A percentile compares a stretch with the other conserved stretches of the same genome.
Conservation (phyloP, 2,113 vertebrate species). For the Scopus umbretta region DNA sequence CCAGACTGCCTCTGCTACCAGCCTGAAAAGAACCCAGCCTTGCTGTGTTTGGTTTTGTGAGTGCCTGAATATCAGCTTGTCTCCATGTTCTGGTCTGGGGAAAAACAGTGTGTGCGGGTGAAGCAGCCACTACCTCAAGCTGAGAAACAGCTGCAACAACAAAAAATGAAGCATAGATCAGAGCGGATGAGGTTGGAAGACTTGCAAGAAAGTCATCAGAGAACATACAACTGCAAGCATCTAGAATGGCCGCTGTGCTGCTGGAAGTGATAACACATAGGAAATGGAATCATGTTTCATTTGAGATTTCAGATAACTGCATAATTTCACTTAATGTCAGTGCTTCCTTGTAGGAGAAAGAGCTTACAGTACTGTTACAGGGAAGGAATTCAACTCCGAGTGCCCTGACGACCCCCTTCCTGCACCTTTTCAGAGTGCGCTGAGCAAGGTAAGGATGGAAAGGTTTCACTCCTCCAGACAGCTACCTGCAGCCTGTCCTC, state of each 20-base stretch:
- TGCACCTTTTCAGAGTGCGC: neutral
- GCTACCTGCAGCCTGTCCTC: neutral
- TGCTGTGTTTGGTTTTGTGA: neutral
- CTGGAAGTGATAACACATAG: neutral
- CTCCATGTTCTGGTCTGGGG: neutral
- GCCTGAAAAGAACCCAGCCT: neutral
- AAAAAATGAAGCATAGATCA: neutral
- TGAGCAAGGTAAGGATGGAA: neutral
- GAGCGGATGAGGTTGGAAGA: neutral
- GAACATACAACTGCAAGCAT: neutral
- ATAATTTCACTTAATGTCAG: neutral
- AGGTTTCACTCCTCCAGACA: neutral
- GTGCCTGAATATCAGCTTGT: neutral
- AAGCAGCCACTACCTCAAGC: neutral
- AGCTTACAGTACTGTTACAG: neutral
- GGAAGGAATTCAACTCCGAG: neutral
- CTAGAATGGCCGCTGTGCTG: neutral
- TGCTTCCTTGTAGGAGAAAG: neutral
- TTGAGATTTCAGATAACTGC: neutral
- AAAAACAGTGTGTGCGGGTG: fast-evolving
- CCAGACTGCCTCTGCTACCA: neutral
- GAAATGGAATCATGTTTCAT: neutral
- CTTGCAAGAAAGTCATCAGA: neutral
- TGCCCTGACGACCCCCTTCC: neutral
- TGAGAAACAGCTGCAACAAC: neutral